Conservation (phyloP, 2,888 invertebrate genomes). For the Empis stercorea region DNA sequence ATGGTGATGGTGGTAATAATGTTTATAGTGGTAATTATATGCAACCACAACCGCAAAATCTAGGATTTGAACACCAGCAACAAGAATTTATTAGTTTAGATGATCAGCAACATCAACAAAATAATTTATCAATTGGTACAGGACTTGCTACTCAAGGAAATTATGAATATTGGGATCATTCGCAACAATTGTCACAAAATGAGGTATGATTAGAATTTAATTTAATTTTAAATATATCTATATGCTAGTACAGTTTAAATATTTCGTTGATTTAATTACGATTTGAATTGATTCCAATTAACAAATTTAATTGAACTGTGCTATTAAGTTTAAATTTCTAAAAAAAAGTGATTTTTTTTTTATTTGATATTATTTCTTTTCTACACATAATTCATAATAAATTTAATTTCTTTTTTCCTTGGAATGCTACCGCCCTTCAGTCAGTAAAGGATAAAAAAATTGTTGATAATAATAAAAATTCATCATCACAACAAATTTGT, state of each 20-base stretch:
- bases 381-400: too few relatives aligned
- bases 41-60: constrained; percentile 6
- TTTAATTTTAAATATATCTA: not conserved
- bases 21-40: constrained; percentile 2
- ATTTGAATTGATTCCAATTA: too few relatives aligned
- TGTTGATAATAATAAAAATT: not conserved
- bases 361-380: too few relatives aligned
- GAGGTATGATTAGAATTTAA: constrained; percentile 13
- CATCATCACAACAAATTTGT: not conserved
- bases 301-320: too few relatives aligned
- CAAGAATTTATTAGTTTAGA: constrained; percentile 7
- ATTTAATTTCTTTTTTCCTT: too few relatives aligned
- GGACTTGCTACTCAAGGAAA: not conserved
- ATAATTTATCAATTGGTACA: constrained; percentile 1
- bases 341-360: too few relatives aligned
- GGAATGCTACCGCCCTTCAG: too few relatives aligned
- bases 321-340: too few relatives aligned
- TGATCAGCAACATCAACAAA: constrained; percentile 13
- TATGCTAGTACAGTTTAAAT: not conserved
- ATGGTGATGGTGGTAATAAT: constrained; percentile 2
- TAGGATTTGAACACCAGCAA: constrained; percentile 9
- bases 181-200: constrained; percentile 10
- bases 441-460: too few relatives aligned
- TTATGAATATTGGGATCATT: constrained; percentile 15
- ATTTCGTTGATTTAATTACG: too few relatives aligned